phyloP scores from a whole-genome alignment of 1,140 invertebrate genomes.

The Drosophila sechellia region DNA sequence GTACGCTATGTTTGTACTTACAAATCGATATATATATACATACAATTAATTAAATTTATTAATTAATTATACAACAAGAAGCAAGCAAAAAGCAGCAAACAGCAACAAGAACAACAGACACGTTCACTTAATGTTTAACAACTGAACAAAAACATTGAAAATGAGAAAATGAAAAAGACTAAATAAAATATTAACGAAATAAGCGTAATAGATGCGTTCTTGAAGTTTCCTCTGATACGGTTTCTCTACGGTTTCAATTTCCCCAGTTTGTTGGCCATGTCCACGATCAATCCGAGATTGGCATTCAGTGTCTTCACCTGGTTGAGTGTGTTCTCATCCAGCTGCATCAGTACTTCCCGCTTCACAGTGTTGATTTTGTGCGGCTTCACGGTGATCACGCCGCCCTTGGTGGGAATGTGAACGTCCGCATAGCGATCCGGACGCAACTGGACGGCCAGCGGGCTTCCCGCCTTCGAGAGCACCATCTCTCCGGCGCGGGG shows the following conservation, averaged over 20 bases:
- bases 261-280: constrained; percentile 40
- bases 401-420: constrained; percentile 86
- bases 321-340: constrained; percentile 56
- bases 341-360: constrained; percentile 54
- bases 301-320: constrained; percentile 65
- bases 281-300: constrained; percentile 65
- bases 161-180: constrained; percentile 81
- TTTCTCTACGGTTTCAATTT: background rate
- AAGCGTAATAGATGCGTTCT: constrained; percentile 36
- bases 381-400: constrained; percentile 74
- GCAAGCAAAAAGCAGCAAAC: constrained; percentile 53
- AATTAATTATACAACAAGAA: constrained; percentile 77
- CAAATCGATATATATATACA: constrained; percentile 49
- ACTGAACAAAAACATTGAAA: constrained; percentile 69
- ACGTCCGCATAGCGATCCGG: constrained; percentile 85
- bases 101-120: constrained; percentile 56
- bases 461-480: constrained; percentile 87
- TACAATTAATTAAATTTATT: constrained; percentile 76
- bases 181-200: constrained; percentile 82
- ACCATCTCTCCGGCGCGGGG: constrained; percentile 86
- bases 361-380: constrained; percentile 43
- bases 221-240: background rate
- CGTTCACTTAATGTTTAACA: constrained; percentile 65
- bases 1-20: constrained; percentile 77
- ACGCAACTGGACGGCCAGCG: constrained; percentile 84